Percentiles rank a stretch among this genome's conserved stretches.
Evolutionary conservation across 1,140 invertebrate genomes (phyloP).

Genomic region (Drosophila hydei): DNA sequence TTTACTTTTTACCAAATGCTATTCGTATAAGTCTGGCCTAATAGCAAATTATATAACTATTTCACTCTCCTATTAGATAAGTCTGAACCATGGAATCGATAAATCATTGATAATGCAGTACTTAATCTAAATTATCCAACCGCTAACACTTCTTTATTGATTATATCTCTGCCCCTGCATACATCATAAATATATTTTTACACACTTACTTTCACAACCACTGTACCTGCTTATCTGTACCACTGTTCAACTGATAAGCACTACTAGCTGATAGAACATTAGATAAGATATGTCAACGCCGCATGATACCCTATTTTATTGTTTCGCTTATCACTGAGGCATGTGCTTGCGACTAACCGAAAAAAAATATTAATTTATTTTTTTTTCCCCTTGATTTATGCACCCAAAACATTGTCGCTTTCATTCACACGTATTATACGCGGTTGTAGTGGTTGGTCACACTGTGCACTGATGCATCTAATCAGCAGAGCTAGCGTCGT

Average conservation of each 20-base stretch:
- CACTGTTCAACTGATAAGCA: conserved; percentile 30
- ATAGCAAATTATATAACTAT: too few relatives aligned
- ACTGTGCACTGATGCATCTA: conserved; percentile 37
- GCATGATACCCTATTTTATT: conserved; percentile 28
- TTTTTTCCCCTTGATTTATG: conserved; percentile 21
- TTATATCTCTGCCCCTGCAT: conserved; percentile 14
- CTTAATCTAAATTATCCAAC: conserved; percentile 29
- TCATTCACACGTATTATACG: conserved; percentile 32
- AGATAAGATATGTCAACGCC: conserved; percentile 35
- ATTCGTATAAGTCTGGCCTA: too few relatives aligned
- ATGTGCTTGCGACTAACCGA: conserved; percentile 13
- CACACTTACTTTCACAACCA: conserved; percentile 34
- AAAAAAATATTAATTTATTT: not conserved
- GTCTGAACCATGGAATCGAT: conserved; percentile 16
- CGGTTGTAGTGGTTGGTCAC: conserved; percentile 19
- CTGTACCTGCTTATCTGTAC: conserved; percentile 41
- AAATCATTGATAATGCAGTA: conserved; percentile 30
- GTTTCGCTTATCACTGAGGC: conserved; percentile 23
- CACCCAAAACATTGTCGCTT: conserved; percentile 43
- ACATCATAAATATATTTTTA: conserved; percentile 9
- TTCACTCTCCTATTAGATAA: too few relatives aligned
- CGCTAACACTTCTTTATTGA: conserved; percentile 10
- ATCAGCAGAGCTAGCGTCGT: conserved; percentile 13
- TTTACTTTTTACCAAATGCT: too few relatives aligned
- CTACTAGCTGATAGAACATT: conserved; percentile 10